A percentile compares a stretch with the other conserved stretches of the same genome.
Evolutionary conservation across 2,113 vertebrate genomes (phyloP).

Genomic region (Sitta europaea): DNA sequence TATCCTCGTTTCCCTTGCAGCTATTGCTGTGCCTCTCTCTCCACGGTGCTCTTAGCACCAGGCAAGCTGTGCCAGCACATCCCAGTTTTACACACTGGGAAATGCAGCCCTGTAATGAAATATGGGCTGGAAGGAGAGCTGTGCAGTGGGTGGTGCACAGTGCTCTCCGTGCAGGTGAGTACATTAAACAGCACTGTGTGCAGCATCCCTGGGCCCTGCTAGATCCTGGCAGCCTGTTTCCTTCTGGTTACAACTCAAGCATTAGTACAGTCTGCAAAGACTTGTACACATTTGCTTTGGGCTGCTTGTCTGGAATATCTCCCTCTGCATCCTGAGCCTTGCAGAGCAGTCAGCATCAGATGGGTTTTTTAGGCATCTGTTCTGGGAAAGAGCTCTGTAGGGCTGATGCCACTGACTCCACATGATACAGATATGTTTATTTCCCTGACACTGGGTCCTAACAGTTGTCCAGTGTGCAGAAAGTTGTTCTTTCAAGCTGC

Average conservation of each 20-base stretch:
- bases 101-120: not conserved
- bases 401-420: not conserved
- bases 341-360: not conserved
- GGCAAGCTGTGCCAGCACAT: not conserved
- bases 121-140: not conserved
- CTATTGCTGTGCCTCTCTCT: not conserved
- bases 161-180: not conserved
- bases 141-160: not conserved
- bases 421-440: not conserved
- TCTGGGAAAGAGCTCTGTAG: not conserved
- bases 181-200: not conserved
- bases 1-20: not conserved
- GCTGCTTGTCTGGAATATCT: not conserved
- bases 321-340: not conserved
- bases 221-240: not conserved
- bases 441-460: not conserved
- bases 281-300: not conserved
- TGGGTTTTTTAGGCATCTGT: not conserved
- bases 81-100: constrained; percentile 11
- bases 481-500: not conserved
- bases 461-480: not conserved
- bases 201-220: not conserved
- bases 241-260: not conserved
- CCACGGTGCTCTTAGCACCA: not conserved
- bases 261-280: not conserved